Percentiles rank a stretch among this genome's conserved stretches.
These are phyloP conservation scores for Scotopteryx bipunctaria DNA, from an alignment of 2,888 invertebrate genomes.

Conservation along the genomic window DNA sequence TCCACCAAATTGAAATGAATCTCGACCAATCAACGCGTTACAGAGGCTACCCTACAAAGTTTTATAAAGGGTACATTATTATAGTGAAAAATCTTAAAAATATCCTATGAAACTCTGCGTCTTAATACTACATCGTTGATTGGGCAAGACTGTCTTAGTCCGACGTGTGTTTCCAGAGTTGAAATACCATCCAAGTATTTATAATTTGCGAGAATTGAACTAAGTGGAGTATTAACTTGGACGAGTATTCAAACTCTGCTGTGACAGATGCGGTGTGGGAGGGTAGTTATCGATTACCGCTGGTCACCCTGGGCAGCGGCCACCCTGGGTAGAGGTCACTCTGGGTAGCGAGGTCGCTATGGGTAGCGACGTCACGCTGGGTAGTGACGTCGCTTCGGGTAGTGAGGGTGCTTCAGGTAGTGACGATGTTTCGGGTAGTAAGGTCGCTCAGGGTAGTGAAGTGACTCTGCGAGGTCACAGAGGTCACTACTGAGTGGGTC, in stretches of 20 bases:
- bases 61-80: conserved; percentile 32
- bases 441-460: too few species aligned
- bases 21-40: conserved; percentile 26
- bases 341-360: too few species aligned
- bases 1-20: conserved; percentile 20
- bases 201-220: conserved; percentile 35
- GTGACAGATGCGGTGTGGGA: conserved; percentile 40
- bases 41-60: conserved; percentile 31
- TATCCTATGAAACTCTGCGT: conserved; percentile 32
- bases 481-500: not conserved
- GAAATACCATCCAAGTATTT: conserved; percentile 27
- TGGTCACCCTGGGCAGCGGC: not conserved
- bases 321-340: too few species aligned
- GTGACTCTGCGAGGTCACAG: too few species aligned
- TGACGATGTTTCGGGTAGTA: too few species aligned
- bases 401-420: too few species aligned
- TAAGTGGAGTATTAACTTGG: conserved; percentile 35
- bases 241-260: conserved; percentile 37
- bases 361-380: too few species aligned
- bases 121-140: conserved; percentile 26
- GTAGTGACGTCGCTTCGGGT: too few species aligned
- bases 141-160: conserved; percentile 30
- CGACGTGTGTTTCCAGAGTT: conserved; percentile 45
- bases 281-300: conserved; percentile 20
- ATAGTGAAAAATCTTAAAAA: conserved; percentile 35